Evolutionary conservation across 2,113 vertebrate genomes (phyloP).

Genomic region (Shinisaurus crocodilurus): DNA sequence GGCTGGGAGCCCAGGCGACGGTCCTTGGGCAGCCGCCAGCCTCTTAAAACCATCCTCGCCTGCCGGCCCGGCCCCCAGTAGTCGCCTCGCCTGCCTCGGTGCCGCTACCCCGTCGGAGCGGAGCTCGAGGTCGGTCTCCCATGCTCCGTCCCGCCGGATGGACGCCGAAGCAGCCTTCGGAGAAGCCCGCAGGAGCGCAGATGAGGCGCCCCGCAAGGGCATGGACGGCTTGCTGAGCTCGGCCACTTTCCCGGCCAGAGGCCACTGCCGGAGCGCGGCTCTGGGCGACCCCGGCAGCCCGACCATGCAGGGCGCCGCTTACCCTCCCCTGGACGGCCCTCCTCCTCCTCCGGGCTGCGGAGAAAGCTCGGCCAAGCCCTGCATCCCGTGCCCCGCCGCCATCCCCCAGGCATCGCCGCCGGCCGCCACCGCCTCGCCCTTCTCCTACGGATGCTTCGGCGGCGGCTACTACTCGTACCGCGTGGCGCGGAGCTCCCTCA

Average conservation of each 20-base stretch:
- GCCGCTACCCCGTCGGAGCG: slow-evolving; percentile 63
- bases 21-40: slow-evolving; percentile 70
- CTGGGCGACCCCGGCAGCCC: slow-evolving; percentile 77
- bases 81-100: background rate
- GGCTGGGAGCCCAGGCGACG: slow-evolving; percentile 67
- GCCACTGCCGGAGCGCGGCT: slow-evolving; percentile 70
- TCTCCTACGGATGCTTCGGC: slow-evolving; percentile 90
- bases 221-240: slow-evolving; percentile 20
- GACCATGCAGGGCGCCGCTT: slow-evolving; percentile 81
- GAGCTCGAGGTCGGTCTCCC: slow-evolving; percentile 82
- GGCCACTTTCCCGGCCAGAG: background rate
- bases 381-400: slow-evolving; percentile 78
- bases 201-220: background rate
- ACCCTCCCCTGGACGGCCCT: slow-evolving; percentile 81
- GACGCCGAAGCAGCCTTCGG: slow-evolving; percentile 84
- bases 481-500: slow-evolving; percentile 85
- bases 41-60: slow-evolving; percentile 77
- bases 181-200: slow-evolving; percentile 66
- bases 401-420: slow-evolving; percentile 83
- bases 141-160: slow-evolving; percentile 72
- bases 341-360: slow-evolving; percentile 68
- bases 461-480: slow-evolving; percentile 92
- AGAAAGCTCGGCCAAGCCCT: slow-evolving; percentile 83
- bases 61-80: slow-evolving; percentile 57
- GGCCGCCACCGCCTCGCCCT: slow-evolving; percentile 76